A percentile compares a stretch with the other conserved stretches of the same genome.
Evolutionary conservation across 2,888 invertebrate species (phyloP).

Genomic region (Drosophila pegasa): DNA sequence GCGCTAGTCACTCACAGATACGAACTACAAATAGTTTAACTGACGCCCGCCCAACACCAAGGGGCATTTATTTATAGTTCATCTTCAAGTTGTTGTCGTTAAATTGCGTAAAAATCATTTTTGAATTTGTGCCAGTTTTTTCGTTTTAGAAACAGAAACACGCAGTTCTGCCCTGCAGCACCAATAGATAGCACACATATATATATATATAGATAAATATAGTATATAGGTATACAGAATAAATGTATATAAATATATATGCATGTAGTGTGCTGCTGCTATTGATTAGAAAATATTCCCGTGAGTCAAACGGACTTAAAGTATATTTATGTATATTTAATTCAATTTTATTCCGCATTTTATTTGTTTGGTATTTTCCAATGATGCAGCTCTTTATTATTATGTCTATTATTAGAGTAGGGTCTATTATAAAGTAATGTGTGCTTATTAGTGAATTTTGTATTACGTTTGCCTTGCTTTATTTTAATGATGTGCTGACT

Average conservation of each 20-base stretch:
- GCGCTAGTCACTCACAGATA: conserved; percentile 57
- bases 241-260: conserved; percentile 22
- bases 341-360: conserved; percentile 63
- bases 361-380: neutral
- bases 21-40: conserved; percentile 61
- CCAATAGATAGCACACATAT: conserved; percentile 19
- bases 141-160: conserved; percentile 45
- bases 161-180: conserved; percentile 39
- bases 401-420: neutral
- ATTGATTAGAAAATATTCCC: conserved; percentile 51
- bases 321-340: conserved; percentile 73
- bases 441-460: no score
- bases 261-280: neutral
- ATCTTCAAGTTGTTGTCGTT: conserved; percentile 76
- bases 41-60: conserved; percentile 42
- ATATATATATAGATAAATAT: conserved; percentile 15
- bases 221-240: conserved; percentile 15
- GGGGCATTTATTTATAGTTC: conserved; percentile 75
- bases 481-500: no score
- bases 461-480: no score
- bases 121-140: conserved; percentile 79
- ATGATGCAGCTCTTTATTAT: neutral
- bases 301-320: conserved; percentile 46
- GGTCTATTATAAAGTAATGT: no score
- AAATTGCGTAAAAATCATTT: conserved; percentile 79